Conservation (phyloP, 2,113 vertebrate genomes). For the Rhagologus leucostigma region DNA sequence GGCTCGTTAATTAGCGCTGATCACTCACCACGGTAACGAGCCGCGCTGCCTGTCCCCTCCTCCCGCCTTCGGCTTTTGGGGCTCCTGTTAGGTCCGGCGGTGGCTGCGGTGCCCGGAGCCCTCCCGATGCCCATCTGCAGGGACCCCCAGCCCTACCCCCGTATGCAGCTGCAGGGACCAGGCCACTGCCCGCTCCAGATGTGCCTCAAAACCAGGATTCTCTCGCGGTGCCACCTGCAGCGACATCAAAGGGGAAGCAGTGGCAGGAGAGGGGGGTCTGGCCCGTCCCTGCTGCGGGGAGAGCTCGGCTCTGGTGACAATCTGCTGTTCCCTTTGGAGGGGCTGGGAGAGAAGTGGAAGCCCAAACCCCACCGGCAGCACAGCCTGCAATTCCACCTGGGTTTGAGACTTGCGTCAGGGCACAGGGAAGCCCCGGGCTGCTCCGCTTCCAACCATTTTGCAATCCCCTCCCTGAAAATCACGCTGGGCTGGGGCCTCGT, state of each 20-base stretch:
- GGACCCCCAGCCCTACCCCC: not conserved
- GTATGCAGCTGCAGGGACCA: not conserved
- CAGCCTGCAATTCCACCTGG: accelerated
- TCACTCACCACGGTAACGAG: not conserved
- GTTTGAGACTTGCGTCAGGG: accelerated
- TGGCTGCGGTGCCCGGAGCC: not conserved
- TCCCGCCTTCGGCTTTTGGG: not conserved
- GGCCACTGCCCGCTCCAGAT: not conserved
- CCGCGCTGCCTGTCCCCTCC: not conserved
- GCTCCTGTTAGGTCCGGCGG: accelerated
- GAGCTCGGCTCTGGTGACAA: no score
- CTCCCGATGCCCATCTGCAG: not conserved
- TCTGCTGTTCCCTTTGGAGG: not conserved
- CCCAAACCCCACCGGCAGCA: accelerated
- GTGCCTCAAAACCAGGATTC: accelerated
- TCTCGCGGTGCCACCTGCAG: not conserved
- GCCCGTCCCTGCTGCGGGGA: not conserved
- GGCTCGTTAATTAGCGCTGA: not conserved
- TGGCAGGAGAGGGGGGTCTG: not conserved
- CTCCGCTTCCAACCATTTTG: accelerated
- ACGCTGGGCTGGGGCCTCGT: accelerated
- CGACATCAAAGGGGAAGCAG: not conserved
- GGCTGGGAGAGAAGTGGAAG: not conserved
- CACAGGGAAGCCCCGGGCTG: not conserved
- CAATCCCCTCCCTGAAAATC: not conserved